Conservation (phyloP, 2,113 vertebrate species). For the Dasyornis broadbenti region DNA sequence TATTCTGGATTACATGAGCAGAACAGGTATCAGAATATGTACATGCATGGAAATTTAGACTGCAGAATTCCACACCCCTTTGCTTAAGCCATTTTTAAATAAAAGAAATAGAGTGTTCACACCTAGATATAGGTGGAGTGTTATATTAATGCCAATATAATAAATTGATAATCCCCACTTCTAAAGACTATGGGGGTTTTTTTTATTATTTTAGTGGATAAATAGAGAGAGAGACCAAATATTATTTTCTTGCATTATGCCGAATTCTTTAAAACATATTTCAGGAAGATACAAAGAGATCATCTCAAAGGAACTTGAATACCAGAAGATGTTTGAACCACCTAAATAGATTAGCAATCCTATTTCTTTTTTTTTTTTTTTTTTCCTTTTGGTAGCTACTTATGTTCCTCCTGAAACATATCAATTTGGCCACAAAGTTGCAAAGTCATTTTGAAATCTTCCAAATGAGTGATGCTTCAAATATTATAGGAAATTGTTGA, state of each 20-base stretch:
- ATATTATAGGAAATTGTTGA: not conserved
- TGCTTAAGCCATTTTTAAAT: not conserved
- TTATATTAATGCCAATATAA: not conserved
- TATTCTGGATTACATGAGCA: not conserved
- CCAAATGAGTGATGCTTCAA: not conserved
- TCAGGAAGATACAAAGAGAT: not conserved
- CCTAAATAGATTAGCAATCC: not conserved
- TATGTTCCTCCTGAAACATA: not conserved
- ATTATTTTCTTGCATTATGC: not conserved
- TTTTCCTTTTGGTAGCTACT: not conserved
- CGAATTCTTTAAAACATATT: not conserved
- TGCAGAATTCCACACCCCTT: not conserved
- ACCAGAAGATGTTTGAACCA: not conserved
- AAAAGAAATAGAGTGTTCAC: not conserved
- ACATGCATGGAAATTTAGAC: not conserved
- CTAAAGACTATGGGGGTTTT: not conserved
- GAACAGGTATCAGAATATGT: not conserved
- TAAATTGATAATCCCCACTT: not conserved
- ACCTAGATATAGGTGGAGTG: not conserved
- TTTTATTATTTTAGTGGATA: not conserved
- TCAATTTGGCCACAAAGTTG: not conserved
- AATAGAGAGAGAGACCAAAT: not conserved
- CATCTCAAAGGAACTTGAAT: not conserved
- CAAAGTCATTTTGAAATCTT: not conserved
- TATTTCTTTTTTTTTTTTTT: not conserved